These are phyloP conservation scores for Tympanoctomys barrerae DNA, from an alignment of 2,797 vertebrate genomes.

Conservation along the genomic window DNA sequence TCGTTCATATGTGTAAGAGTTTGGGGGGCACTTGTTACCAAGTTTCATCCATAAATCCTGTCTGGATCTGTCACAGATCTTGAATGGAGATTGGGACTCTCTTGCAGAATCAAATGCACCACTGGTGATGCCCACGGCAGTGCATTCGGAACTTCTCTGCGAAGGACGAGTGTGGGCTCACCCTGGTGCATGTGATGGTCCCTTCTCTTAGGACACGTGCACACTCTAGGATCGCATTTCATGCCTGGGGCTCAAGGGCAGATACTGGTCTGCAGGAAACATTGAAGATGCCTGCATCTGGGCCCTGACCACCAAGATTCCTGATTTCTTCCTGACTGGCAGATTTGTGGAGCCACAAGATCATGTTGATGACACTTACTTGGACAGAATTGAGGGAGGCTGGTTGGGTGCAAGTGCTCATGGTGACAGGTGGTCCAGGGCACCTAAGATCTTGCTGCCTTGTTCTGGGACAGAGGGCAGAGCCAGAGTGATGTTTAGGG, in stretches of 20 bases:
- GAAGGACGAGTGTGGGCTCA: background rate
- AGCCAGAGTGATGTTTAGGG: background rate
- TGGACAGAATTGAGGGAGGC: too few species aligned
- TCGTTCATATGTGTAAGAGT: too few species aligned
- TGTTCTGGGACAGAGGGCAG: fast-evolving
- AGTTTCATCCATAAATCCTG: too few species aligned
- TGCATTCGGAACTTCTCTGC: background rate
- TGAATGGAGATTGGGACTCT: background rate
- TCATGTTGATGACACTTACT: fast-evolving
- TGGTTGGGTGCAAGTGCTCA: fast-evolving
- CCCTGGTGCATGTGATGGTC: background rate
- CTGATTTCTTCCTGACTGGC: background rate
- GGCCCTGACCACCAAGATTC: background rate
- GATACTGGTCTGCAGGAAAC: background rate
- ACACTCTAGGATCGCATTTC: background rate
- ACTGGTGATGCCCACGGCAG: fast-evolving
- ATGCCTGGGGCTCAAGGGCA: background rate
- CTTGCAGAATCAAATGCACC: too few species aligned
- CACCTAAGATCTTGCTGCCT: fast-evolving
- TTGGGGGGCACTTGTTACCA: background rate
- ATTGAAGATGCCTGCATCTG: background rate
- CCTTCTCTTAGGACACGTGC: background rate
- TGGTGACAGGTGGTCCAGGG: background rate
- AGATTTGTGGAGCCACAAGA: background rate
- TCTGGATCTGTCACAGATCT: background rate